These are phyloP conservation scores for Phalloptychus januarius DNA, from an alignment of 2,797 vertebrate species.

Conservation along the genomic window DNA sequence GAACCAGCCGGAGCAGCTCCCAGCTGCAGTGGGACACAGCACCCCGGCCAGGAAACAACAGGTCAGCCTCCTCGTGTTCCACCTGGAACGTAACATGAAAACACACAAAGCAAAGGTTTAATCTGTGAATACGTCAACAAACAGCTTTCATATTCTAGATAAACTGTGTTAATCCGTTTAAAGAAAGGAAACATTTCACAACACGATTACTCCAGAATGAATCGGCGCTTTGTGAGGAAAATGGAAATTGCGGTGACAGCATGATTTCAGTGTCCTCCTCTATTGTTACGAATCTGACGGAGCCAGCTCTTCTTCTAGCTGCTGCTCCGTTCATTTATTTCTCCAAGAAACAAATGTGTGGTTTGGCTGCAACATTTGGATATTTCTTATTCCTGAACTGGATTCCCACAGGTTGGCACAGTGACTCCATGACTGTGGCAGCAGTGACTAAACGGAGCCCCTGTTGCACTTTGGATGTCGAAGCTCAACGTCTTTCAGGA, in stretches of 20 bases:
- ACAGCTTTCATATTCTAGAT: neutral
- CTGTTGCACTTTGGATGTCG: neutral
- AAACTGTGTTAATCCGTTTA: constrained; percentile 1
- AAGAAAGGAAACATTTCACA: constrained; percentile 34
- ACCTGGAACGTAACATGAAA: neutral
- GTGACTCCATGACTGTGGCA: constrained; percentile 19
- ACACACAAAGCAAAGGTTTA: neutral
- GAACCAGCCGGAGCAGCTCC: constrained; percentile 80
- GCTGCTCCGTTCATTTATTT: constrained; percentile 19
- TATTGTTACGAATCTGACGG: constrained; percentile 10
- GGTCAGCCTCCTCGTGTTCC: constrained; percentile 65
- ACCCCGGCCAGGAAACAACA: constrained; percentile 86
- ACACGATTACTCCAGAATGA: constrained; percentile 43
- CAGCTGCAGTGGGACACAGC: constrained; percentile 85
- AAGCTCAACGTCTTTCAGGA: neutral
- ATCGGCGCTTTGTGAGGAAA: constrained; percentile 56
- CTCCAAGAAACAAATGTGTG: neutral
- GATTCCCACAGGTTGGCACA: neutral
- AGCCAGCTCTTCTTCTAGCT: constrained; percentile 9
- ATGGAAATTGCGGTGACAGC: constrained; percentile 42
- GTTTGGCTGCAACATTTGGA: neutral
- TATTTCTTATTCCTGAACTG: constrained; percentile 8
- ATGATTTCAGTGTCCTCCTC: constrained; percentile 34
- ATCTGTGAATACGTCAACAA: neutral
- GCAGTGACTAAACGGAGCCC: neutral